A percentile compares a stretch with the other conserved stretches of the same genome.
Evolutionary conservation across 2,888 invertebrate genomes (phyloP).

Genomic region (Dinocampus coccinellae): DNA sequence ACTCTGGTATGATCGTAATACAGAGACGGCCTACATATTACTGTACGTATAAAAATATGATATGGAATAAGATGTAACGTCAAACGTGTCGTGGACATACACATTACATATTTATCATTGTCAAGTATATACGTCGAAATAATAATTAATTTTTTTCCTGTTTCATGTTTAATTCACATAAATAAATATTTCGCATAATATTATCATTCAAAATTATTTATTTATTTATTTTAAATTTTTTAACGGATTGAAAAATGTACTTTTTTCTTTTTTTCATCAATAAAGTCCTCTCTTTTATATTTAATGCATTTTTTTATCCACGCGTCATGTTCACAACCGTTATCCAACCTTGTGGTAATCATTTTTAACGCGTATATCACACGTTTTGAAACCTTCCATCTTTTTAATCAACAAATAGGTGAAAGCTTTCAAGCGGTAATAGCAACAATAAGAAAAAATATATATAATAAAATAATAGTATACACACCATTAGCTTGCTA

Average conservation of each 20-base stretch:
- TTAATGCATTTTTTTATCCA: not conserved
- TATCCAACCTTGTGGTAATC: conserved; percentile 5
- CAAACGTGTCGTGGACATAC: not conserved
- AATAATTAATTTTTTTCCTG: not conserved
- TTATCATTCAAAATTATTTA: not conserved
- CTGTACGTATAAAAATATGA: not conserved
- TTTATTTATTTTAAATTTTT: too few relatives aligned
- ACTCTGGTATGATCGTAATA: not conserved
- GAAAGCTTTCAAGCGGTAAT: conserved; percentile 32
- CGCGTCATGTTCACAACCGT: not conserved
- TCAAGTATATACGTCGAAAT: not conserved
- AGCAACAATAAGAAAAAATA: not conserved
- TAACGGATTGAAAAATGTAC: too few relatives aligned
- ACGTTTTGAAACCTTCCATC: conserved; percentile 16
- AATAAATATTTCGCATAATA: not conserved
- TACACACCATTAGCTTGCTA: conserved; percentile 26
- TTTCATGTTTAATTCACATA: not conserved
- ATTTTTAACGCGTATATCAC: conserved; percentile 1
- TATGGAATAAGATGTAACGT: not conserved
- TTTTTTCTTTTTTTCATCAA: not conserved
- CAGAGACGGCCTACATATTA: conserved; percentile 30
- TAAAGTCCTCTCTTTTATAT: not conserved
- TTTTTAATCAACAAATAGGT: conserved; percentile 27
- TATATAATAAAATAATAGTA: not conserved
- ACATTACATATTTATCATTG: not conserved